Base-by-base conservation (phyloP, 2,888 invertebrate genomes). In the Buathra laborator region DNA sequence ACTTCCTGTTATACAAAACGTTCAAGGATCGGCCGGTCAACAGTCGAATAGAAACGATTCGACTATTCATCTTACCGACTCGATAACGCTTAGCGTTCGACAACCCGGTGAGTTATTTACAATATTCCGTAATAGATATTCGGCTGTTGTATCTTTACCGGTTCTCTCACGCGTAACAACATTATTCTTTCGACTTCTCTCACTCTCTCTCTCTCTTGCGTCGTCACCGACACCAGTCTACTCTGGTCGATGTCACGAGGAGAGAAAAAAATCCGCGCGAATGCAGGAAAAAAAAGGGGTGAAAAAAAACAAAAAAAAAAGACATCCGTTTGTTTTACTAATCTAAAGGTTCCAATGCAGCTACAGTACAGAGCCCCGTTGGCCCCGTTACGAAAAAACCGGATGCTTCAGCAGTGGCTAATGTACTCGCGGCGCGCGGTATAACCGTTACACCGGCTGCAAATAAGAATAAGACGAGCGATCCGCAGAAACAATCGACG, bases 321-420 rank as follows among this genome's bases (percentile, higher is more conserved):
- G 64, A 75, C 75, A 48, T 64, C 64, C 43, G 16, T 75, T 75
- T 37, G 16, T 75, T 75, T 75, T 66, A 75, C 75, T 92, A 91
- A 92, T 91, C 76, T 88, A 81, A 92, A 93, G 93, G 93, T 91
- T 92, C 92, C 88, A 90, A 91, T 90, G 90, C 92, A 91, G 92
- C 92, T 86, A 93, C 93, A 92, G 89, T 91, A 75, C 92, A 92
- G 80, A 93, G 89, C 75, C 77, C 87, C 2, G 86, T 90, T 10
- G 88, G 88, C 12, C 86, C 90, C 10, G 82, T 86, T 75, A 91
- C 94, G 2, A 96, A 96, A 70, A 96, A 96, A 89, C 96, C 96
- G 53, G 96, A 97, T 91, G 96, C 97, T 0, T 96, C 96, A 90
- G 96, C 96, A 0, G 97, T 97, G 90, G 97, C 97, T 0, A 96